phyloP scores from a whole-genome alignment of 2,888 invertebrate species.

The Lithophane ornitopus region DNA sequence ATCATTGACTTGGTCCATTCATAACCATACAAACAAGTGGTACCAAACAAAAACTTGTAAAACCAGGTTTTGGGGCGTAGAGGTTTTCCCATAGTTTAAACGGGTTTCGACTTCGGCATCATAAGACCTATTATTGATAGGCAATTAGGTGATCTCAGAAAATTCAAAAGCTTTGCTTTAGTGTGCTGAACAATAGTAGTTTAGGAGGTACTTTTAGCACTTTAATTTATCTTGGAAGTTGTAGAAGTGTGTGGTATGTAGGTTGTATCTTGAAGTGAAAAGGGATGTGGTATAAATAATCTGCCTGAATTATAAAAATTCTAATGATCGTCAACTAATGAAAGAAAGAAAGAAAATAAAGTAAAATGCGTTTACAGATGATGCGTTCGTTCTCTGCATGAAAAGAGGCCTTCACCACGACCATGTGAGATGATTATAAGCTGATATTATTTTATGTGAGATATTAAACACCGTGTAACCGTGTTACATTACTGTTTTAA shows the following conservation, averaged over 20 bases:
- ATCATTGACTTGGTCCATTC: background rate
- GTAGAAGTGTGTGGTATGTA: no score
- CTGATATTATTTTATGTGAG: conserved; percentile 16
- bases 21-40: background rate
- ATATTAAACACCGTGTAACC: conserved; percentile 17
- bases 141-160: background rate
- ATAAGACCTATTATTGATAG: background rate
- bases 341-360: background rate
- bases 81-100: conserved; percentile 20
- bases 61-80: conserved; percentile 2
- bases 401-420: conserved; percentile 9
- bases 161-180: background rate
- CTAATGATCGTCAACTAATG: background rate
- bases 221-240: no score
- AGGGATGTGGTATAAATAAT: background rate
- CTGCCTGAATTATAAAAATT: background rate
- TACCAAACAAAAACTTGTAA: conserved; percentile 2
- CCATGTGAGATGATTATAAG: conserved; percentile 9
- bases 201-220: no score
- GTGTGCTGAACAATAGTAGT: background rate
- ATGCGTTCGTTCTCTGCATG: background rate
- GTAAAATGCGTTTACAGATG: background rate
- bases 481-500: conserved; percentile 34
- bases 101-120: conserved; percentile 16
- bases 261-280: background rate